Base-by-base conservation (phyloP, 92 coral and sea anemone genomes). In the Plumapathes pennacea region DNA sequence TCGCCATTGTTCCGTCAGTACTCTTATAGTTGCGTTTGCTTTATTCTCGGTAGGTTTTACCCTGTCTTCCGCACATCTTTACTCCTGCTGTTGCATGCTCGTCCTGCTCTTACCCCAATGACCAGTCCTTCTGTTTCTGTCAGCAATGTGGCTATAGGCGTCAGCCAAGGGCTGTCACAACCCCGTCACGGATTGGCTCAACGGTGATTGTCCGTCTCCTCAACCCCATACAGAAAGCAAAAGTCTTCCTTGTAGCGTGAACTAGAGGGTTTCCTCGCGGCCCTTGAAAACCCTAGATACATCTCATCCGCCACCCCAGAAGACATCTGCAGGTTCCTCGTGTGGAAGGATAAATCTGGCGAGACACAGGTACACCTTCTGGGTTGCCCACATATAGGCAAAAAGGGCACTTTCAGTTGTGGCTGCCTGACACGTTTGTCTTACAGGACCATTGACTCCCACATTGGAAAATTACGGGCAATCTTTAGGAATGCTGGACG, bases 81-180 rank as follows among this genome's bases (percentile, higher is more conserved):
- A 43, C 44, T 24, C 75, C 75, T 4, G 50, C 78, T 10, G 69
- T 77, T 18, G 40, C 34, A 41, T 77, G 84, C 64, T 69, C 80
- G 17, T 55, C 67, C 23, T 71, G 74, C 29, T 44, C 53, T 27
- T 56, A 78, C 54, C 67, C 80, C 62, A 79, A 71, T 46, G 70
- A 71, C 69, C 49, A 79, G 23, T 27, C 27, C 20, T 71, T 79
- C 25, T 57, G 64, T 0, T 71, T 71, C 42, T 71, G 75, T 52
- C 80, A 79, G 30, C 45, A 39, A 64, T 71, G 86, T 56, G 75
- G 86, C 38, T 79, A 71, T n/a, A n/a, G n/a, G n/a, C n/a, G n/a
- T n/a, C n/a, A n/a, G n/a, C n/a, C n/a, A n/a, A n/a, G n/a, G n/a
- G n/a, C n/a, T n/a, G n/a, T n/a, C n/a, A n/a, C n/a, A n/a, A n/a